Evolutionary conservation across 2,888 invertebrate genomes (phyloP).

Genomic region (Hoplodrina ambigua): DNA sequence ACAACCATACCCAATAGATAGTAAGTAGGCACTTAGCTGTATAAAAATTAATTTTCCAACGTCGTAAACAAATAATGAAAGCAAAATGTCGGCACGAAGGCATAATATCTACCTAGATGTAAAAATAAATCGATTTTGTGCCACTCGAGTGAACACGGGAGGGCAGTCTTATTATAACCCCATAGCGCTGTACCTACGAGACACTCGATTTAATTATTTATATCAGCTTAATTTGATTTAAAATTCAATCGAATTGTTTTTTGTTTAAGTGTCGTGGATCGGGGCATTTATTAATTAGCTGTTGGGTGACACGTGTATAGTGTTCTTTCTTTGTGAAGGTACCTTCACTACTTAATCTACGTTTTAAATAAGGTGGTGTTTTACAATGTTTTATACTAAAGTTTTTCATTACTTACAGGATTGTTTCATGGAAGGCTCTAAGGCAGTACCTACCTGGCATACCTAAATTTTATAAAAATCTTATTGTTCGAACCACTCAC

Average conservation of each 20-base stretch:
- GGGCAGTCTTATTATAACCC: constrained; percentile 73
- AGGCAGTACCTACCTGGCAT: too few relatives aligned
- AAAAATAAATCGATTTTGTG: constrained; percentile 80
- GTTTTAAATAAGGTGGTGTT: background rate
- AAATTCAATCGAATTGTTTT: constrained; percentile 54
- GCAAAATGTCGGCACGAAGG: constrained; percentile 68
- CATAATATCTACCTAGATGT: constrained; percentile 64
- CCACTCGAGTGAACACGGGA: constrained; percentile 73
- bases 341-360: background rate
- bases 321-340: background rate
- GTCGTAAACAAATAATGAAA: constrained; percentile 65
- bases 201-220: constrained; percentile 66
- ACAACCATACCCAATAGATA: constrained; percentile 26
- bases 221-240: constrained; percentile 65
- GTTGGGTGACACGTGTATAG: background rate
- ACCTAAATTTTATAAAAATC: too few relatives aligned
- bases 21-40: constrained; percentile 35
- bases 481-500: too few relatives aligned
- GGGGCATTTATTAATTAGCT: constrained; percentile 43
- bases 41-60: constrained; percentile 59
- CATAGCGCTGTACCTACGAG: constrained; percentile 58
- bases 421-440: background rate
- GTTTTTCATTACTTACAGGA: background rate
- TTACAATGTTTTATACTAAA: background rate
- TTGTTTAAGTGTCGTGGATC: constrained; percentile 27